Percentiles rank a stretch among this genome's conserved stretches.
Conservation (phyloP, 2,797 vertebrate species). For the Ibycter americanus region DNA sequence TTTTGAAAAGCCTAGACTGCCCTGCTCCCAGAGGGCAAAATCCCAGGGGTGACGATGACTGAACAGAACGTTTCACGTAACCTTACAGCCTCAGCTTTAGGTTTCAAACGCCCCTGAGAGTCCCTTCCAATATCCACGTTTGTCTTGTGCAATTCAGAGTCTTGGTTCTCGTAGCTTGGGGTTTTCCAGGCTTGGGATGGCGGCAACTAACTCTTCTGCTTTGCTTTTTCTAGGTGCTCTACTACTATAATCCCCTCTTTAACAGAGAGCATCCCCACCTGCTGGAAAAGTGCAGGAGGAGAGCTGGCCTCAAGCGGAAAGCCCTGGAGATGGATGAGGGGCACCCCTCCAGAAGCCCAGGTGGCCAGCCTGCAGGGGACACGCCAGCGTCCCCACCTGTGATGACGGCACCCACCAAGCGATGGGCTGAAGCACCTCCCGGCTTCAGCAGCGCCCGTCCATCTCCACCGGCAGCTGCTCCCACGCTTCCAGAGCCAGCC, state of each 20-base stretch:
- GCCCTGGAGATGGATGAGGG: rapidly evolving
- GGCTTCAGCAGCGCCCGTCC: rapidly evolving
- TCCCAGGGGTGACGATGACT: too few species aligned
- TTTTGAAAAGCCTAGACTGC: background rate
- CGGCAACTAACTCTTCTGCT: background rate
- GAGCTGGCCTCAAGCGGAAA: background rate
- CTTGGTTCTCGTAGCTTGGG: background rate
- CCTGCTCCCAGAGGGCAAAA: too few species aligned
- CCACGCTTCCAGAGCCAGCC: too few species aligned
- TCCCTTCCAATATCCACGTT: background rate
- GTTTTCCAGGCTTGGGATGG: background rate
- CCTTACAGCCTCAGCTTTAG: background rate
- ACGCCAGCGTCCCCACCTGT: rapidly evolving
- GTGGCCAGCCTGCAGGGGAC: background rate
- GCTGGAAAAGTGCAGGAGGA: background rate
- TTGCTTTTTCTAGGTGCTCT: background rate
- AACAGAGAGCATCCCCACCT: background rate
- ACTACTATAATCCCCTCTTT: background rate
- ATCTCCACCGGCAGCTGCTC: background rate
- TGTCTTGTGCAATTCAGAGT: background rate
- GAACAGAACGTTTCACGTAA: background rate
- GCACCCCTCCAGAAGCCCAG: background rate
- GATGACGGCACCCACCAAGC: background rate
- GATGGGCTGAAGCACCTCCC: rapidly evolving
- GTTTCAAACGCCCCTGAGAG: background rate